These are phyloP conservation scores for Coelogynopora nodosa DNA, from an alignment of 2,888 invertebrate genomes.

Conservation along the genomic window DNA sequence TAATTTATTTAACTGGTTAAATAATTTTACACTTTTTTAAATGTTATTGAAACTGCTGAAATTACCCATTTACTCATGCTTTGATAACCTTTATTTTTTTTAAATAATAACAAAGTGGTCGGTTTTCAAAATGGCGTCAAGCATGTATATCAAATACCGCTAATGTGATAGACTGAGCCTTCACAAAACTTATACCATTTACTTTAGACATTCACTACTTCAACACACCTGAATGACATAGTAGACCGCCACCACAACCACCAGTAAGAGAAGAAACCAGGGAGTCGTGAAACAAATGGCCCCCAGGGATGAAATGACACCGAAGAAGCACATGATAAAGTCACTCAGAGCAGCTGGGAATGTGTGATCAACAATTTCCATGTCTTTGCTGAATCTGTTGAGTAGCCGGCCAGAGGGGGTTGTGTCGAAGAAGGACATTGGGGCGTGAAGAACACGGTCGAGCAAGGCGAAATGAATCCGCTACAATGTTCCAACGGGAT, in stretches of 20 bases:
- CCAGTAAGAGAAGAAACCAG: not conserved
- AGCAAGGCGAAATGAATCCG: slow-evolving; percentile 45
- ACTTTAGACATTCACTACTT: too few relatives aligned
- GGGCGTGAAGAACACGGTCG: slow-evolving; percentile 44
- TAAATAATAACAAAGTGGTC: too few relatives aligned
- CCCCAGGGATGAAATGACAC: not conserved
- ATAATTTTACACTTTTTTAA: too few relatives aligned
- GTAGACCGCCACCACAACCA: not conserved
- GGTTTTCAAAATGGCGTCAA: too few relatives aligned
- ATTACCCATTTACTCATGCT: too few relatives aligned
- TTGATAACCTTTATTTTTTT: too few relatives aligned
- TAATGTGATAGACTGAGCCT: too few relatives aligned
- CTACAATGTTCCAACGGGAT: slow-evolving; percentile 53
- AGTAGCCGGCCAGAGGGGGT: slow-evolving; percentile 63
- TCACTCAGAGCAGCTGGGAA: slow-evolving; percentile 45
- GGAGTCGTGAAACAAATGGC: slow-evolving; percentile 12
- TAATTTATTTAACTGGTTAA: too few relatives aligned
- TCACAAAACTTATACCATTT: too few relatives aligned
- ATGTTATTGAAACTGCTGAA: too few relatives aligned
- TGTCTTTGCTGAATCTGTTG: slow-evolving; percentile 58
- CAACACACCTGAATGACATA: not conserved
- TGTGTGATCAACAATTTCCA: slow-evolving; percentile 54
- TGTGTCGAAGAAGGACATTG: slow-evolving; percentile 54
- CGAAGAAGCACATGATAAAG: slow-evolving; percentile 7
- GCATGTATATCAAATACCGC: too few relatives aligned